Conservation (phyloP, 2,888 invertebrate species). For the Chouioia cunea region DNA sequence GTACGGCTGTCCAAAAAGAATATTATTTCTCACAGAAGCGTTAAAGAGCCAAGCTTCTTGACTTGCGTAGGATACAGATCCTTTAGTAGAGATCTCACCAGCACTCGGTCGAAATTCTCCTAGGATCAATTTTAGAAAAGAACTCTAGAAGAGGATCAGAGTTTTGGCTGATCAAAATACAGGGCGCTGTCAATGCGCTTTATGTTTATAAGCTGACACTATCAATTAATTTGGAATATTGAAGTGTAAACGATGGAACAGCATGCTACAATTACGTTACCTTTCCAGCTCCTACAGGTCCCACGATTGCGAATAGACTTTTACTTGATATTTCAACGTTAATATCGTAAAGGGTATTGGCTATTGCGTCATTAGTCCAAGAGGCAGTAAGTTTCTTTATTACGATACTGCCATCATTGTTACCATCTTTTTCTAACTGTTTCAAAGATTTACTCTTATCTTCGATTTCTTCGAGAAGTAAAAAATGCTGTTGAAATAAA, state of each 20-base stretch:
- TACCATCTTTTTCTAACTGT: constrained; percentile 12
- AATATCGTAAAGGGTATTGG: constrained; percentile 66
- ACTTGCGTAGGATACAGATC: constrained; percentile 79
- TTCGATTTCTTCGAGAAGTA: constrained; percentile 72
- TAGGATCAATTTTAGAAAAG: constrained; percentile 78
- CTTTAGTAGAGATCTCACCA: constrained; percentile 78
- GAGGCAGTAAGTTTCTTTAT: constrained; percentile 69
- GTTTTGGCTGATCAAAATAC: constrained; percentile 23
- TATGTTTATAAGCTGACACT: background rate
- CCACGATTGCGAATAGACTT: constrained; percentile 83
- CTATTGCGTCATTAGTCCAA: constrained; percentile 65
- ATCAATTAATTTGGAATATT: background rate
- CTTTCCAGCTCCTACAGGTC: constrained; percentile 91
- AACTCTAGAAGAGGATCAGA: constrained; percentile 68
- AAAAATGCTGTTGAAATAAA: constrained; percentile 66
- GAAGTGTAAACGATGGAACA: background rate
- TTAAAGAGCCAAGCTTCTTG: constrained; percentile 91
- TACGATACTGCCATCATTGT: constrained; percentile 61
- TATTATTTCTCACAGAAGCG: constrained; percentile 84
- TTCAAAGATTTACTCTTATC: constrained; percentile 38
- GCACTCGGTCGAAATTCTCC: constrained; percentile 76
- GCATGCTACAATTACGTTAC: constrained; percentile 57
- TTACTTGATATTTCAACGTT: constrained; percentile 73
- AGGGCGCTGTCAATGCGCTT: background rate
- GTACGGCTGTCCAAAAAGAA: constrained; percentile 81